These are phyloP conservation scores for Lithophane socia DNA, from an alignment of 2,888 invertebrate genomes.

Conservation along the genomic window DNA sequence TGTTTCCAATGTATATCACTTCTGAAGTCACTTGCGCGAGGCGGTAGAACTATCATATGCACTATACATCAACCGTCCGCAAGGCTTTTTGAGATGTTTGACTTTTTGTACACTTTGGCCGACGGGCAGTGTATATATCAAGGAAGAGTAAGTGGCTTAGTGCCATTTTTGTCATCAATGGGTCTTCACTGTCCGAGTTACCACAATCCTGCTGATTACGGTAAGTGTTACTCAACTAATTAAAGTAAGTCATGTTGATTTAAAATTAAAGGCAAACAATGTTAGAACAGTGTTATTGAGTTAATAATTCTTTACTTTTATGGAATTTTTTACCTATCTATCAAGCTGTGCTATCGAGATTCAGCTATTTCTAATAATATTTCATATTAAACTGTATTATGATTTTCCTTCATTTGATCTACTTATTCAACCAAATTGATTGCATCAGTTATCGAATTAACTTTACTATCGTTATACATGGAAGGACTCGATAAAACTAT, in stretches of 20 bases:
- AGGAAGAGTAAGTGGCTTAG: constrained; percentile 95
- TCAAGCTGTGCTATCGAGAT: background rate
- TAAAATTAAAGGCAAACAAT: constrained; percentile 7
- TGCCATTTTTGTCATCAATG: constrained; percentile 96
- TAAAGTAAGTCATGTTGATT: background rate
- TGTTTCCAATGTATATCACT: constrained; percentile 98
- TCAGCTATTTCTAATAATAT: background rate
- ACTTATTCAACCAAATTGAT: constrained; percentile 17
- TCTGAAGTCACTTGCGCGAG: constrained; percentile 96
- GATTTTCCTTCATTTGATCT: background rate
- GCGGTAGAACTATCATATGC: constrained; percentile 97
- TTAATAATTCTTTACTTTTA: background rate
- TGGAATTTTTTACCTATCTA: background rate
- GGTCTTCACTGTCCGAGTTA: constrained; percentile 97
- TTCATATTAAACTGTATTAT: background rate
- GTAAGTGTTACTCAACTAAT: constrained; percentile 84
- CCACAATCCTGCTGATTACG: constrained; percentile 99
- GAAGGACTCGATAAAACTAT: constrained; percentile 17
- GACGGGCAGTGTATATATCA: constrained; percentile 98
- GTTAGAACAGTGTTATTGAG: background rate
- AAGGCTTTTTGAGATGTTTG: constrained; percentile 98
- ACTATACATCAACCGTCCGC: constrained; percentile 99
- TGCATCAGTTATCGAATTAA: background rate
- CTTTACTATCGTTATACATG: constrained; percentile 30
- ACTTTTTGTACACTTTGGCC: constrained; percentile 97